Evolutionary conservation across 2,113 vertebrate species (phyloP).

Genomic region (Sus scrofa): DNA sequence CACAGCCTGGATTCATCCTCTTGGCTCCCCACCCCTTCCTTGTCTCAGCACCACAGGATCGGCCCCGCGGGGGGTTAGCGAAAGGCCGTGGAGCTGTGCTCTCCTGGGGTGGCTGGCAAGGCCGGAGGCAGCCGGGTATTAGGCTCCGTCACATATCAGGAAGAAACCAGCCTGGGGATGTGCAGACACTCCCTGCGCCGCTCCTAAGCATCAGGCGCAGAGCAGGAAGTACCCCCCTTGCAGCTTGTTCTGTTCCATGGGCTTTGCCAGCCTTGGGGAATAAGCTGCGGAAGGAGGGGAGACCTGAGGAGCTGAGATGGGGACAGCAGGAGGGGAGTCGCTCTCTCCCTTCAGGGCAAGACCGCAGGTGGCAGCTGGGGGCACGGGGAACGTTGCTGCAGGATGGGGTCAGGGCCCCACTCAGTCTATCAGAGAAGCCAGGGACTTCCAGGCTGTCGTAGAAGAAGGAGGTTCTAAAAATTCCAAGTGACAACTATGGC

Average conservation of each 20-base stretch:
- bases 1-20: not conserved
- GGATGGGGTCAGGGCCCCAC: no score
- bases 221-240: rapidly evolving
- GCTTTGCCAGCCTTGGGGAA: not conserved
- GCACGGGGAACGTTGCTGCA: no score
- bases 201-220: rapidly evolving
- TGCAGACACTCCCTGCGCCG: not conserved
- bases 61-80: rapidly evolving
- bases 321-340: rapidly evolving
- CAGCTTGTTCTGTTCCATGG: rapidly evolving
- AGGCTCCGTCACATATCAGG: not conserved
- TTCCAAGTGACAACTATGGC: not conserved
- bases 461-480: not conserved
- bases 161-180: not conserved
- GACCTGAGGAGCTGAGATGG: not conserved
- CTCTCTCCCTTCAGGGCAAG: not conserved
- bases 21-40: not conserved
- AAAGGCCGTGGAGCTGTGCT: rapidly evolving
- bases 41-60: not conserved
- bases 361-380: not conserved
- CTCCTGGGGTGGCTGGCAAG: rapidly evolving
- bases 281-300: not conserved
- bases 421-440: not conserved
- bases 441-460: not conserved
- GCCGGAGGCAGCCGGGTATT: rapidly evolving